phyloP scores from a whole-genome alignment of 2,888 invertebrate genomes.

The Dryomyza anilis region DNA sequence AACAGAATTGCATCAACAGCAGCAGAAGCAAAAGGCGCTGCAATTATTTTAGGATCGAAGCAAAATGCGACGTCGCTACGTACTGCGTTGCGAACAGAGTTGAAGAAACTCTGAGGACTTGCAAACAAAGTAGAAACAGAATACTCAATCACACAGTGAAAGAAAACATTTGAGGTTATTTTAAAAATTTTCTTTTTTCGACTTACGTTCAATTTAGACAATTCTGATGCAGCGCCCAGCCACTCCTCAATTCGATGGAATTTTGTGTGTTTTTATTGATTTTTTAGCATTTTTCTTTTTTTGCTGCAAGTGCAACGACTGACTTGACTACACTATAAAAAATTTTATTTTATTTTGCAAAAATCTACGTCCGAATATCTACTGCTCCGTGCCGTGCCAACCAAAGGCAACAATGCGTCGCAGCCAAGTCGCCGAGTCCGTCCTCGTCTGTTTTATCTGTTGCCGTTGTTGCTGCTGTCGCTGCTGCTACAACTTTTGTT shows the following conservation, averaged over 20 bases:
- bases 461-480: constrained; percentile 1
- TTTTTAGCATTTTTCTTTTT: constrained; percentile 3
- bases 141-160: background rate
- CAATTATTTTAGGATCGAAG: background rate
- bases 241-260: background rate
- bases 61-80: background rate
- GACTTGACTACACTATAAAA: constrained; percentile 1
- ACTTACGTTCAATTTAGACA: background rate
- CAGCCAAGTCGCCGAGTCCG: background rate
- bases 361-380: too few relatives aligned
- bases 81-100: background rate
- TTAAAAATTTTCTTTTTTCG: background rate
- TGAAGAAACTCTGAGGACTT: constrained; percentile 6
- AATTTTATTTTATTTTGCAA: background rate
- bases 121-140: background rate
- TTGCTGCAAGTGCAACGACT: background rate
- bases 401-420: background rate
- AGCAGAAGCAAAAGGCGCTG: background rate
- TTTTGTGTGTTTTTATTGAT: background rate
- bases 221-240: background rate
- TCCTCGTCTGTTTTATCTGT: background rate
- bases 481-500: background rate
- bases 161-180: background rate
- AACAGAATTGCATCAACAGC: background rate
- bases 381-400: too few relatives aligned